phyloP scores from a whole-genome alignment of 2,797 vertebrate genomes.

The Gymnopithys bicolor region DNA sequence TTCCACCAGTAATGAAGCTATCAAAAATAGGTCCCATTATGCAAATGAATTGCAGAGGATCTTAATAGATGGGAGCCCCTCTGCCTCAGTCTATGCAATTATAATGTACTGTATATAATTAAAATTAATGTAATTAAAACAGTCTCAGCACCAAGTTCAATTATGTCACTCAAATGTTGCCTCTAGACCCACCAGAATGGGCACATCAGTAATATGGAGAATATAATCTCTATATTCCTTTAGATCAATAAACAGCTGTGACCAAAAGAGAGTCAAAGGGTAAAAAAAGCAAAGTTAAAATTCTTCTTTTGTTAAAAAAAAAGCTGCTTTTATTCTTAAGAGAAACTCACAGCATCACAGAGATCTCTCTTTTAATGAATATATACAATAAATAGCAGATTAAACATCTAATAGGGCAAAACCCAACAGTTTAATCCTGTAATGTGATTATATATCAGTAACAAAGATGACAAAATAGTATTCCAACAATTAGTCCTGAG shows the following conservation, averaged over 20 bases:
- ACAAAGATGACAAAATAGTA: neutral
- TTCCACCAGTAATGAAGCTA: slow-evolving; percentile 60
- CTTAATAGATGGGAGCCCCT: slow-evolving; percentile 47
- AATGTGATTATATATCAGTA: neutral
- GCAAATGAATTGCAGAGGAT: slow-evolving; percentile 17
- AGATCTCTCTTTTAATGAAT: neutral
- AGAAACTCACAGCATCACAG: neutral
- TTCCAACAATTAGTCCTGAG: neutral
- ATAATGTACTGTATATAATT: slow-evolving; percentile 71
- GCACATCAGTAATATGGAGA: neutral
- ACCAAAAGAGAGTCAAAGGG: neutral
- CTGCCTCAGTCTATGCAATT: slow-evolving; percentile 63
- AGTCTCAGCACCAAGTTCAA: slow-evolving; percentile 39
- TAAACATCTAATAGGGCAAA: neutral
- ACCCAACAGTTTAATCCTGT: neutral
- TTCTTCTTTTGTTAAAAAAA: neutral
- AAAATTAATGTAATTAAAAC: slow-evolving; percentile 73
- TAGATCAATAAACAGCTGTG: neutral
- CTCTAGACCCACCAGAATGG: slow-evolving; percentile 34
- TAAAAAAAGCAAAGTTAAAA: neutral
- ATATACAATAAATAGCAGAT: neutral
- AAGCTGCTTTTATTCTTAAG: neutral
- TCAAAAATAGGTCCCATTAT: slow-evolving; percentile 54
- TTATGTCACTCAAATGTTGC: slow-evolving; percentile 54
- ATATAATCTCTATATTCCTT: neutral